Evolutionary conservation across 1,140 invertebrate genomes (phyloP), one percentile per base, ranked within the genome.

Genomic region (Platyscapa corneri): DNA sequence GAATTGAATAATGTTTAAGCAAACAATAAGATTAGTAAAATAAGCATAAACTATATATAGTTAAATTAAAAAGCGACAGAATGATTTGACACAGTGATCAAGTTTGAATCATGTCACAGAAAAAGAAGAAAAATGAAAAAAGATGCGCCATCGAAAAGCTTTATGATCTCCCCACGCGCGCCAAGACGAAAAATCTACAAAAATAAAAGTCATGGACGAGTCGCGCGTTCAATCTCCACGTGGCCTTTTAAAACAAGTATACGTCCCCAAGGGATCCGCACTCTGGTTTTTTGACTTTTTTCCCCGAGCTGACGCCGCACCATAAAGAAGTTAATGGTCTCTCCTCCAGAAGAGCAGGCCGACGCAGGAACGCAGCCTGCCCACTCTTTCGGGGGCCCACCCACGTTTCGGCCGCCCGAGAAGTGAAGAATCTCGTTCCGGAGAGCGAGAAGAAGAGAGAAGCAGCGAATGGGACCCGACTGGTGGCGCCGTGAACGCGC

Each of bases 331-430:
- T 79, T 56, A 79, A 81, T 84, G 67, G 56, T 81, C 86, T 56
- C 82, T 82, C 18, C 42, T 39, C 56, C 37, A 18, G 70, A 82
- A 86, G 79, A 86, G 46, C 46, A 53, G 18, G 7, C 42, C 30
- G 42, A 56, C 8, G 10, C 23, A 12, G 70, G 37, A 27, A 42
- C 39, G 46, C 39, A 79, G 86, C 90, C 89, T 88, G 89, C 90
- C 90, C 90, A 90, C 90, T 75, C 72, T 83, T n/a, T 37, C 14
- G 46, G 76, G 39, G 83, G 76, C 89, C 91, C 90, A 92, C 91
- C 91, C 89, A 92, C 91, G 89, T 89, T 76, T 88, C 87, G 88
- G 83, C 70, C 86, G 86, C 7, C 23, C 56, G 56, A 27, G 3
- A 23, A 60, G 49, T 16, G 18, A 53, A 53, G 20, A 23, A 3